phyloP scores from a whole-genome alignment of 2,113 vertebrate species.

The Chrysemys picta region DNA sequence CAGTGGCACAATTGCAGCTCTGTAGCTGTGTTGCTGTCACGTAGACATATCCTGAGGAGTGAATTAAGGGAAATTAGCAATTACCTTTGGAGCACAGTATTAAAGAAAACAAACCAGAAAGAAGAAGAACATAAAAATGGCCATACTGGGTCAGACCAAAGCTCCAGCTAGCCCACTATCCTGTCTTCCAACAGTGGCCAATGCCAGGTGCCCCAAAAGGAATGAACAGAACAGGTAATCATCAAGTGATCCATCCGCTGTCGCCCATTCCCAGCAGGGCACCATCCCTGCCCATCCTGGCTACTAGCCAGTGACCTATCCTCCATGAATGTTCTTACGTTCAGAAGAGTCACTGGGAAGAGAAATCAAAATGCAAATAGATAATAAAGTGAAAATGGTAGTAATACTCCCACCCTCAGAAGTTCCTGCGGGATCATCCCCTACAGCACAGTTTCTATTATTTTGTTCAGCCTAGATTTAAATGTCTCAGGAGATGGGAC shows the following conservation, averaged over 20 bases:
- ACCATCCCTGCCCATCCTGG: too few relatives aligned
- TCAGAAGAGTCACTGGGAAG: background rate
- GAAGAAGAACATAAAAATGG: too few relatives aligned
- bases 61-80: background rate
- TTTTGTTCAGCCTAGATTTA: background rate
- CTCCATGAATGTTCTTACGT: too few relatives aligned
- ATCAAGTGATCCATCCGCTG: too few relatives aligned
- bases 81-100: background rate
- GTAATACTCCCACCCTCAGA: background rate
- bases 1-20: background rate
- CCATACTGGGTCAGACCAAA: too few relatives aligned
- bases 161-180: background rate
- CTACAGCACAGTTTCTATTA: background rate
- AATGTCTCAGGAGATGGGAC: rapidly evolving
- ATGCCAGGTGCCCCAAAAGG: too few relatives aligned
- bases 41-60: background rate
- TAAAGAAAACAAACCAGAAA: background rate
- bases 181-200: too few relatives aligned
- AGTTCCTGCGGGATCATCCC: background rate
- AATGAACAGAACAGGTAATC: too few relatives aligned
- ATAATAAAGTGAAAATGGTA: background rate
- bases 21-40: background rate
- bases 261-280: too few relatives aligned
- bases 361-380: background rate
- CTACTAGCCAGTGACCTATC: too few relatives aligned